These are phyloP conservation scores for Paradoxurus hermaphroditus DNA, from an alignment of 2,113 vertebrate species.

Conservation along the genomic window DNA sequence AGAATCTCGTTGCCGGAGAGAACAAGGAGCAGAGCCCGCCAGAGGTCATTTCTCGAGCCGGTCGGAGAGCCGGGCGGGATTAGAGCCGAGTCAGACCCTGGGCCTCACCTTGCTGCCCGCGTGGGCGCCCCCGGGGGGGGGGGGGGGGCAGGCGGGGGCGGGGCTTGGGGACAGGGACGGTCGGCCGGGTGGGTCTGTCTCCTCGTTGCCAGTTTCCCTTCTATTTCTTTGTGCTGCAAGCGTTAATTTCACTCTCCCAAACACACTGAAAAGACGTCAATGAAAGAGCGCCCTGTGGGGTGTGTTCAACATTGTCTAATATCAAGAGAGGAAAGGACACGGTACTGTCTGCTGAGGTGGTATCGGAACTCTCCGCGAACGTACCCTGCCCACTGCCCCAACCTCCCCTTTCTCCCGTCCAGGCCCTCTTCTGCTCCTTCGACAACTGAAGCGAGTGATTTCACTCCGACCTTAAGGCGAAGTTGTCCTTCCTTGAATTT, in stretches of 20 bases:
- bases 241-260: not conserved
- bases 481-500: not conserved
- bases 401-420: not conserved
- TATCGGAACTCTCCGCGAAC: not conserved
- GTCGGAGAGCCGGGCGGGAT: conserved; percentile 89
- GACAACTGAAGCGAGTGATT: not conserved
- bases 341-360: not conserved
- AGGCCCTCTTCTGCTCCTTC: not conserved
- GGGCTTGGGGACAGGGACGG: rapidly evolving
- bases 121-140: not conserved
- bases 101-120: conserved; percentile 77
- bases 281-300: not conserved
- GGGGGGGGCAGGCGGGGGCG: not conserved
- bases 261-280: not conserved
- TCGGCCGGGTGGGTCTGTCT: rapidly evolving
- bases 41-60: conserved; percentile 94
- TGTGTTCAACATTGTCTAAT: not conserved
- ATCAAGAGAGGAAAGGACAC: too few relatives aligned
- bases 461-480: not conserved
- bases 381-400: not conserved
- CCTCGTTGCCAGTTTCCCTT: rapidly evolving
- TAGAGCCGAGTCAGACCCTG: conserved; percentile 80
- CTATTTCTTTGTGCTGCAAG: not conserved
- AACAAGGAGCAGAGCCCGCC: conserved; percentile 92
- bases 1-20: conserved; percentile 87